Percentiles rank a stretch among this genome's conserved stretches.
Evolutionary conservation across 2,797 vertebrate genomes (phyloP).

Genomic region (Spizella passerina): DNA sequence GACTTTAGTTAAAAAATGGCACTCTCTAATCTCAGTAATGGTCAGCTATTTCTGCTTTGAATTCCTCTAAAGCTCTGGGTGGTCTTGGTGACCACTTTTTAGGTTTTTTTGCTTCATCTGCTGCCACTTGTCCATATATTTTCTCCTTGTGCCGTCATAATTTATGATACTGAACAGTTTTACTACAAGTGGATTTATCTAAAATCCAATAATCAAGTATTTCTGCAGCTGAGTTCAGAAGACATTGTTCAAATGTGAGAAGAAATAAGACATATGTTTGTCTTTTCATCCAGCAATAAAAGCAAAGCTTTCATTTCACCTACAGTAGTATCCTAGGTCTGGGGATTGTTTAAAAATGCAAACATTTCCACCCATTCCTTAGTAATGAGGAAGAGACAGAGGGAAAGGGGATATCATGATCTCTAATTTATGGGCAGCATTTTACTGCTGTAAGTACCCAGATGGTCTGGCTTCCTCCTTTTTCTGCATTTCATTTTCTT

Average conservation of each 20-base stretch:
- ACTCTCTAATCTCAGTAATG: background rate
- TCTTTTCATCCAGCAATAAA: background rate
- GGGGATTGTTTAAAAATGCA: conserved; percentile 41
- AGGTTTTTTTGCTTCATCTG: background rate
- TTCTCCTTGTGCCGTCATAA: background rate
- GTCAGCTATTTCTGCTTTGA: background rate
- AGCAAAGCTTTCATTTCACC: background rate
- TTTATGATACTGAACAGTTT: background rate
- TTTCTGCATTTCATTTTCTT: background rate
- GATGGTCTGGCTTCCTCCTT: conserved; percentile 3
- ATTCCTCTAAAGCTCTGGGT: background rate
- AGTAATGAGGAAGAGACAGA: conserved; percentile 12
- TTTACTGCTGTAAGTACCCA: background rate
- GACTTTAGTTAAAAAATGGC: background rate
- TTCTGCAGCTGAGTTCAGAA: background rate
- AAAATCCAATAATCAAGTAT: background rate
- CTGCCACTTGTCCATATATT: background rate
- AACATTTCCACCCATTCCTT: conserved; percentile 38
- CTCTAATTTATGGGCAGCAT: conserved; percentile 25
- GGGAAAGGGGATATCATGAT: conserved; percentile 10
- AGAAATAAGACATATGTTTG: background rate
- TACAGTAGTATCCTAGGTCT: background rate
- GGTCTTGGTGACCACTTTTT: background rate
- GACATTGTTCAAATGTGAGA: background rate
- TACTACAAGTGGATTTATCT: background rate